Evolutionary conservation across 2,797 vertebrate species (phyloP), one percentile per base, ranked within the genome.

Genomic region (Takifugu ocellatus): DNA sequence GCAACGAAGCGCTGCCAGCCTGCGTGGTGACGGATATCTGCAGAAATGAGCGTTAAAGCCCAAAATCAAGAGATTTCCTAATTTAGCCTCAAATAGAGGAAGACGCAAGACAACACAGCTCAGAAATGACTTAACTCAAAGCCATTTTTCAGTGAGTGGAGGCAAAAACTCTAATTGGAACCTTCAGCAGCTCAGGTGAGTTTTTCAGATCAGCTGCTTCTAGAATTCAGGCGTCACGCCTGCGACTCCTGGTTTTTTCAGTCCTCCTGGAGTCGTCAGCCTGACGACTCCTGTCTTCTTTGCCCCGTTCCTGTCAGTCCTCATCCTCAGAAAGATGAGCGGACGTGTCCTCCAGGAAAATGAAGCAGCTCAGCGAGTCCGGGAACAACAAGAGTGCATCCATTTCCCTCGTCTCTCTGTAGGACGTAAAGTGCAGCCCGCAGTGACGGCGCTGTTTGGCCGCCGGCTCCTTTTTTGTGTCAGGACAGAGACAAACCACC

Each of bases 231-330:
- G 36, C 16, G 6, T 5, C 29, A 43, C 49, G 10, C 8, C 49
- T 11, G 49, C 27, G 55, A 16, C 5, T 57, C 61, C 39, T 50
- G 64, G 21, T 24, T 56, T 45, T 46, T 54, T 54, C 58, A 57
- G 54, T 52, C 55, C 65, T 39, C 21, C 21, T 21, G 31, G 7
- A 9, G 31, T 33, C 31, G 8, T 33, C 31, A 33, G 6, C 31
- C 31, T 33, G 31, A 10, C 31, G 31, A 33, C 44, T 55, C 29
- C 51, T 1, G 62, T 63, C 69, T 71, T 77, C 61, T 59, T 59
- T n/a, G 56, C 61, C 63, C 73, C 36, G 63, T 56, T 75, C 61
- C 70, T 81, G 75, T 86, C 81, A 77, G 74, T 74, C 74, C 54
- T n/a, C 67, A 77, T 84, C 74, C 59, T 6, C 54, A 49, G 25